phyloP scores from a whole-genome alignment of 2,797 vertebrate species.

The Halcyon chelicuti region DNA sequence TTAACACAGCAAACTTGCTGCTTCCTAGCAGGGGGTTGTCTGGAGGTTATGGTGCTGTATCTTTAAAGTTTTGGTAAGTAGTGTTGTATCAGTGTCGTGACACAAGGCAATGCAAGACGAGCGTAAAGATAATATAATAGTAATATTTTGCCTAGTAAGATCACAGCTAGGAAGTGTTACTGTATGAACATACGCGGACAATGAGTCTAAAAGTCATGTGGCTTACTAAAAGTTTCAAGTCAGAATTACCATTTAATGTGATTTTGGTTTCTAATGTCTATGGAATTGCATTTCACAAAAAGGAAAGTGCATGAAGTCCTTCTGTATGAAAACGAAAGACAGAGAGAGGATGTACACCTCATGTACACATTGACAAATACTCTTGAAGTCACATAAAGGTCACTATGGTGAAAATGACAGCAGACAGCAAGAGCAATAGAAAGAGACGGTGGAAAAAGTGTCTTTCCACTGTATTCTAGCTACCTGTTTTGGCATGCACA shows the following conservation, averaged over 20 bases:
- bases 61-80: constrained; percentile 18
- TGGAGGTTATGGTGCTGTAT: constrained; percentile 47
- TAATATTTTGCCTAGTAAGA: background rate
- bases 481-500: background rate
- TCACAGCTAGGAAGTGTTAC: background rate
- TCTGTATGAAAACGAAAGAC: background rate
- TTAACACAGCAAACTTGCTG: constrained; percentile 14
- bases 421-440: background rate
- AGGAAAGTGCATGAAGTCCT: background rate
- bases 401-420: background rate
- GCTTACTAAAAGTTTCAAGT: constrained; percentile 48
- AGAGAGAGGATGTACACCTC: background rate
- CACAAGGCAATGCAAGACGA: constrained; percentile 3
- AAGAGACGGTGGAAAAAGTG: background rate
- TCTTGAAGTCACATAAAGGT: background rate
- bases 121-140: background rate
- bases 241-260: constrained; percentile 49
- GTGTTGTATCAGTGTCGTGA: background rate
- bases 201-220: constrained; percentile 19
- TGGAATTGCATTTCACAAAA: background rate
- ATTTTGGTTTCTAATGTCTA: constrained; percentile 51
- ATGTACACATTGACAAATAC: background rate
- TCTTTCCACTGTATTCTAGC: background rate
- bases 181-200: background rate
- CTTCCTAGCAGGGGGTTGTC: constrained; percentile 8